These are phyloP conservation scores for Meloidogyne chitwoodi DNA, from an alignment of 1,140 invertebrate species.

Conservation along the genomic window DNA sequence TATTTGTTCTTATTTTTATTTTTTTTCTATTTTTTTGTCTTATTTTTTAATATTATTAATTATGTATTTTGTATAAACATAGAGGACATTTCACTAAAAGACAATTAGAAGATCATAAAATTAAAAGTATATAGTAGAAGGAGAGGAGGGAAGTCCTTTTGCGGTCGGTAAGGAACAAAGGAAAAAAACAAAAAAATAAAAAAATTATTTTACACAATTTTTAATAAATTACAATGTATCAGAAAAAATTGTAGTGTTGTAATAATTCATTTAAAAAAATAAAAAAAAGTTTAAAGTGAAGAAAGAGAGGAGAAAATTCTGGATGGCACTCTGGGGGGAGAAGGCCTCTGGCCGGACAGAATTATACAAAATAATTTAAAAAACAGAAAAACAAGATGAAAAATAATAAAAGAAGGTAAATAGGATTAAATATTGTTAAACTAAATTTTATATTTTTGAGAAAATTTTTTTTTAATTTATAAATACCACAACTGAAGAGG, in stretches of 20 bases:
- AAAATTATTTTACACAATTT: neutral
- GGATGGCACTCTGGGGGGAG: neutral
- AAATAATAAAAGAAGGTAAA: neutral
- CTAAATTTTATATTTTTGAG: too few relatives aligned
- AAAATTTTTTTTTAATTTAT: too few relatives aligned
- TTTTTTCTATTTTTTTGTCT: too few relatives aligned
- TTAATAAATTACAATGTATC: neutral
- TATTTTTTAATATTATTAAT: too few relatives aligned
- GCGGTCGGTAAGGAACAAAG: neutral
- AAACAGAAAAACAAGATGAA: neutral
- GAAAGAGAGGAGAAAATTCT: neutral
- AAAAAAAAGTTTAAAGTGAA: neutral
- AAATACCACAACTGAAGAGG: too few relatives aligned
- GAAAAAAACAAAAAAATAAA: neutral
- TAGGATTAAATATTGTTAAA: neutral
- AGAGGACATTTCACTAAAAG: too few relatives aligned
- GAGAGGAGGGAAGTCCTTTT: too few relatives aligned
- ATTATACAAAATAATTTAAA: neutral
- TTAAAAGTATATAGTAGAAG: too few relatives aligned
- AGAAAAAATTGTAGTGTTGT: neutral
- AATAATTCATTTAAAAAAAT: neutral
- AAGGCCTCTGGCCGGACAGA: neutral
- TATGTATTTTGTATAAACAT: too few relatives aligned
- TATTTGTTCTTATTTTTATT: too few relatives aligned
- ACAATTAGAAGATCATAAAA: too few relatives aligned